These are phyloP conservation scores for Antrozous pallidus DNA, from an alignment of 2,797 vertebrate species.

Conservation along the genomic window DNA sequence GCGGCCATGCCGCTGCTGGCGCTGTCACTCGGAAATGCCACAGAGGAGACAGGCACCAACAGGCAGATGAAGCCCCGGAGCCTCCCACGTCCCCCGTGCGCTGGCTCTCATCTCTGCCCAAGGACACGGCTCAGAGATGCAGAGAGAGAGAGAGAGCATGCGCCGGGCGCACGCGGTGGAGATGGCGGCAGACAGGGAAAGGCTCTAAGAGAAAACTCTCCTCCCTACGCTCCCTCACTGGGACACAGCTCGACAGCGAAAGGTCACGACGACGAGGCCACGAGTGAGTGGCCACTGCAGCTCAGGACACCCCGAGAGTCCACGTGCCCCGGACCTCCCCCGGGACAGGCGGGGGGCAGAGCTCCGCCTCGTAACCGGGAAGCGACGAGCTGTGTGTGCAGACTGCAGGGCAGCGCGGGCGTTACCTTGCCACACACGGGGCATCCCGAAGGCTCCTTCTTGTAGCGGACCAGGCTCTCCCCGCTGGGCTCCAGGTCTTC, in stretches of 20 bases:
- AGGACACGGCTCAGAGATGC: rapidly evolving
- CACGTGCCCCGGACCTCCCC: rapidly evolving
- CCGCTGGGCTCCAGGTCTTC: conserved; percentile 93
- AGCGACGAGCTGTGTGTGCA: rapidly evolving
- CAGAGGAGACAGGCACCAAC: rapidly evolving
- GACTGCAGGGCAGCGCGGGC: rapidly evolving
- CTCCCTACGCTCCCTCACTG: background rate
- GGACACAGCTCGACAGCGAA: rapidly evolving
- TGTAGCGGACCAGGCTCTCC: conserved; percentile 93
- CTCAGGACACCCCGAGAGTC: rapidly evolving
- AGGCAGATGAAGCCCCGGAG: background rate
- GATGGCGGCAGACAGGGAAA: rapidly evolving
- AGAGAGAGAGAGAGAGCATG: rapidly evolving
- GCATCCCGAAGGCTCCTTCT: conserved; percentile 97
- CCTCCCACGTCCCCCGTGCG: rapidly evolving
- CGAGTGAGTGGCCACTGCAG: rapidly evolving
- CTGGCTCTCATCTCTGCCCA: background rate
- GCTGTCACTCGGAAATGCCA: background rate
- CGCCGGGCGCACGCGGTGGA: rapidly evolving
- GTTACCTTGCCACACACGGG: conserved; percentile 96
- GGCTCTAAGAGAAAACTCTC: background rate
- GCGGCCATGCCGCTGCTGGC: rapidly evolving
- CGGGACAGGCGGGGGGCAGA: rapidly evolving
- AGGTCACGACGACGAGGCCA: rapidly evolving
- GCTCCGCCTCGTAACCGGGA: background rate